Evolutionary conservation across 2,888 invertebrate genomes (phyloP), one percentile per base, ranked within the genome.

Genomic region (Campoletis raptor): DNA sequence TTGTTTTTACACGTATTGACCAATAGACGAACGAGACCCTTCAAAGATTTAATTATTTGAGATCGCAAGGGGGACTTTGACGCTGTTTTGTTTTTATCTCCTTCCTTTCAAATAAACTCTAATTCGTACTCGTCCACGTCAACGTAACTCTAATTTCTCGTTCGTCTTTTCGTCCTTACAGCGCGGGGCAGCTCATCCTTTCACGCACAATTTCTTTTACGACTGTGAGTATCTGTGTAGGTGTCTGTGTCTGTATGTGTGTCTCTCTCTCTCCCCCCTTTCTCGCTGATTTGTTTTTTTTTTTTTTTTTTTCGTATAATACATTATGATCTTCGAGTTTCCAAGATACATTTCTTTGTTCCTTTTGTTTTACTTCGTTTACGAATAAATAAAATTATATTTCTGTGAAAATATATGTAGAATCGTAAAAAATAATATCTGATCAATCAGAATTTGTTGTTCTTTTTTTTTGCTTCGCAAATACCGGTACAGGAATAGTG

Each of bases 401-500:
- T 91, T 91, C 69, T 90, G 91, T 88, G 90, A 93, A 92, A 92
- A 92, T 92, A 92, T 92, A 86, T 86, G 57, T 77, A 92, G 90
- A 92, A 90, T 91, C 88, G 91, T 90, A 92, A 92, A 92, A 92
- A 93, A 93, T 92, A 92, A 92, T 92, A 91, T 93, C 90, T 92
- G 90, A 91, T 74, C 90, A 89, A 90, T 90, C 89, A 91, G 67
- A 79, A 83, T 64, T 66, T 84, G 72, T 70, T 80, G 61, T 74
- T 85, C 81, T 69, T 85, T 85, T 77, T 76, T 78, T 77, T 69
- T 77, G 79, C 87, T 91, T 90, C 90, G 92, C 91, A 92, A 61
- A 93, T 93, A 93, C 92, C 93, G 92, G 91, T 93, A 93, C 92
- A 93, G 93, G 93, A 94, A 92, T 93, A 92, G 92, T 92, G 92